Evolutionary conservation across 1,140 invertebrate species (phyloP).

Genomic region (Condylostylus longicornis): DNA sequence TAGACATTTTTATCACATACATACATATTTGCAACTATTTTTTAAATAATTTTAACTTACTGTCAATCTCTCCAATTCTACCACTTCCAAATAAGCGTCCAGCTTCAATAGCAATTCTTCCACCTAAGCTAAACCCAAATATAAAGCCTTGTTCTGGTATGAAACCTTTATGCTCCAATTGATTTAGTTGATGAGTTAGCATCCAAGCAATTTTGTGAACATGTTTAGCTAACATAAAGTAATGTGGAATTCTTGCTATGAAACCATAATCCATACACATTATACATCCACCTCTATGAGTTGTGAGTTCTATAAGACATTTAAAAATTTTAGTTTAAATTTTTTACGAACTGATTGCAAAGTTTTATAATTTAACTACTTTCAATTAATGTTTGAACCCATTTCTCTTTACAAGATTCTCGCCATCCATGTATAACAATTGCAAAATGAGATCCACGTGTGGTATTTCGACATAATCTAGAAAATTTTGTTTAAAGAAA

Average conservation of each 20-base stretch:
- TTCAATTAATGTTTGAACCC: constrained; percentile 21
- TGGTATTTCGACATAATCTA: too few species aligned
- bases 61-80: constrained; percentile 20
- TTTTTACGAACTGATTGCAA: neutral
- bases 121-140: constrained; percentile 30
- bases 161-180: constrained; percentile 18
- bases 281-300: constrained; percentile 25
- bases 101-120: constrained; percentile 22
- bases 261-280: constrained; percentile 26
- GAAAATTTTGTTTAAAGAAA: too few species aligned
- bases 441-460: too few species aligned
- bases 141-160: constrained; percentile 19
- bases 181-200: constrained; percentile 13
- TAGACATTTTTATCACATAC: neutral
- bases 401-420: constrained; percentile 23
- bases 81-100: constrained; percentile 13
- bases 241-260: constrained; percentile 15
- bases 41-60: constrained; percentile 4
- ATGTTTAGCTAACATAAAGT: constrained; percentile 19
- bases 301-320: constrained; percentile 16
- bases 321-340: neutral
- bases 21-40: neutral
- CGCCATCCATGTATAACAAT: constrained; percentile 29
- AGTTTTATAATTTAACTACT: constrained; percentile 10
- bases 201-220: constrained; percentile 17